Base-by-base conservation (phyloP, 1,140 invertebrate species). In the Drosophila busckii region DNA sequence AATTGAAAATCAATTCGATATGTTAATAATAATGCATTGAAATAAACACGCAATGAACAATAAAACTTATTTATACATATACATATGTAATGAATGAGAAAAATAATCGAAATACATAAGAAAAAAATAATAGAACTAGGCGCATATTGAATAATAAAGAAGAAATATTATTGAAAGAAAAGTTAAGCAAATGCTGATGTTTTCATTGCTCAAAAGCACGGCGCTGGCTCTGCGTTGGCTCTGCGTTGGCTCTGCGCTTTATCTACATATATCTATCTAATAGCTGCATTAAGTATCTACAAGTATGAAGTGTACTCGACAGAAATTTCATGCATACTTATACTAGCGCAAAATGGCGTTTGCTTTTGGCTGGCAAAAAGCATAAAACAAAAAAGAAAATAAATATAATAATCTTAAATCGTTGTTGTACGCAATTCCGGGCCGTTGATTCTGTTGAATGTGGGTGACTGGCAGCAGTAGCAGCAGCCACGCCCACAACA, bases 131-230 rank as follows among this genome's bases (percentile, higher is more conserved):
- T 78, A 78, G 75, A 78, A 80, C 73, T 78, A 78, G 73, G 66
- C 73, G 75, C 68, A 78, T 78, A 82, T 82, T 78, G 63, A 78
- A 78, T 80, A 80, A 78, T 78, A 78, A 78, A 71, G 50, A 69
- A 73, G 75, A 78, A 70, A 80, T 82, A 82, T 78, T 78, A 78
- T 80, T 78, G 73, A 78, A 78, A 45, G 54, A 68, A 78, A 80
- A 55, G 28, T 40, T 28, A 23, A 46, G 16, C 8, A 17, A 61
- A 42, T n/a, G 6, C 7, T 22, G 9, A 37, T 37, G 3, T 9
- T 34, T 37, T 55, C 13, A 3, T 54, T 13, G 17, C n/a, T n/a
- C n/a, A n/a, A n/a, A n/a, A n/a, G n/a, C n/a, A n/a, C n/a, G n/a
- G n/a, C n/a, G n/a, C n/a, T n/a, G n/a, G n/a, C n/a, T n/a, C n/a